A percentile compares a stretch with the other conserved stretches of the same genome.
These are phyloP conservation scores for Aphelocoma coerulescens DNA, from an alignment of 2,113 vertebrate species.

Conservation along the genomic window DNA sequence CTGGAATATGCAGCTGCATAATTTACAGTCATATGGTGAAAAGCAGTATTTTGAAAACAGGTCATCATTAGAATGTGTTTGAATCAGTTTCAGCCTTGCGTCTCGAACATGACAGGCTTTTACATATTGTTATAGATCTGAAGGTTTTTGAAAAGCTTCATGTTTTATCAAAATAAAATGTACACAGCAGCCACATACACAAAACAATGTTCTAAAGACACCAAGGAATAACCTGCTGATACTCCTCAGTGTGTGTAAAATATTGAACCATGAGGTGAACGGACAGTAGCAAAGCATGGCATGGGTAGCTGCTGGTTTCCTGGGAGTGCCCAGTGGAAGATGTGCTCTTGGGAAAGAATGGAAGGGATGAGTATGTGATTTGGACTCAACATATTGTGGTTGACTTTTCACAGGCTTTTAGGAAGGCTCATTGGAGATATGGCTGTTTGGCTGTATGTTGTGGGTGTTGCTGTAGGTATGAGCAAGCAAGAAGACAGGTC, in stretches of 20 bases:
- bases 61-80: neutral
- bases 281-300: neutral
- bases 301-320: neutral
- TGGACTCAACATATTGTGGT: neutral
- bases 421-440: neutral
- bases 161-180: neutral
- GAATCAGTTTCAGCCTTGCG: neutral
- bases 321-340: neutral
- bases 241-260: neutral
- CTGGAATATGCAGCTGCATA: neutral
- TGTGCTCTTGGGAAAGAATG: neutral
- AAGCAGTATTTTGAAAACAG: neutral
- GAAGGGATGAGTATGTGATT: neutral
- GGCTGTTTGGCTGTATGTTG: neutral
- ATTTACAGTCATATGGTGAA: neutral
- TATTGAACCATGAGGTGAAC: fast-evolving
- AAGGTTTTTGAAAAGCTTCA: neutral
- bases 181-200: neutral
- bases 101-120: neutral
- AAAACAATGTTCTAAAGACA: neutral
- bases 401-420: neutral
- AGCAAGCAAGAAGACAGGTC: neutral
- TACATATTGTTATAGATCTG: neutral
- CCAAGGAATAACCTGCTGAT: neutral
- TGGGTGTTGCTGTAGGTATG: neutral